Percentiles rank a stretch among this genome's conserved stretches.
Conservation (phyloP, 2,797 vertebrate genomes). For the Borostomias antarcticus region DNA sequence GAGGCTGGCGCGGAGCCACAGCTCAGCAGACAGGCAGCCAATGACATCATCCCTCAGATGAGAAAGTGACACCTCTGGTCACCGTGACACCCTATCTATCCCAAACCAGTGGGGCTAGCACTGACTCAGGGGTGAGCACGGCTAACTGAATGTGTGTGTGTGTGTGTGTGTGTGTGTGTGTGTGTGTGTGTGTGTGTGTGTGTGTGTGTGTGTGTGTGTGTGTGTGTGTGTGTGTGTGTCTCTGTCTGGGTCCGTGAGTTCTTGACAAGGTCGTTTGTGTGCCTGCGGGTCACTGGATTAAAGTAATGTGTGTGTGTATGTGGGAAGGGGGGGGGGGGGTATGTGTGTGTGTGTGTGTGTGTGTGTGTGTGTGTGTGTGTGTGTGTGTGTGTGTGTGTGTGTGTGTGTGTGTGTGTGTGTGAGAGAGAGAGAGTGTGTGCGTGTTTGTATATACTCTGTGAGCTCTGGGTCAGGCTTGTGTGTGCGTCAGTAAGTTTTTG, state of each 20-base stretch:
- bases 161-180: slow-evolving; percentile 2
- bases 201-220: not conserved
- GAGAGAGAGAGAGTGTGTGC: too few relatives aligned
- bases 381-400: too few relatives aligned
- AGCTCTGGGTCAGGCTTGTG: too few relatives aligned
- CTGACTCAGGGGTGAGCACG: slow-evolving; percentile 48
- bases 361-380: not conserved
- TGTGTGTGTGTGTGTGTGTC: not conserved
- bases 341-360: too few relatives aligned
- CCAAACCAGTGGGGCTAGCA: slow-evolving; percentile 30
- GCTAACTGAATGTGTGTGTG: not conserved
- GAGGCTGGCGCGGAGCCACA: slow-evolving; percentile 54
- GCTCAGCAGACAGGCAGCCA: slow-evolving; percentile 52
- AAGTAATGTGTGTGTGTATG: not conserved
- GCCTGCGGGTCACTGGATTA: not conserved
- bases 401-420: too few relatives aligned
- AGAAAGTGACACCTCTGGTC: slow-evolving; percentile 70
- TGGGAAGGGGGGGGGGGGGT: not conserved
- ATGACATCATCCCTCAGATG: slow-evolving; percentile 61
- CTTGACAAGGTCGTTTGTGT: too few relatives aligned
- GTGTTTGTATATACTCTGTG: too few relatives aligned
- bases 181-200: slow-evolving; percentile 20
- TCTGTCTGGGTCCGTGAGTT: too few relatives aligned
- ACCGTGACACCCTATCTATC: slow-evolving; percentile 63
- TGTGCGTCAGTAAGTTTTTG: too few relatives aligned